These are phyloP conservation scores for Oreochromis tanganicae DNA, from an alignment of 2,113 vertebrate genomes.

Conservation along the genomic window DNA sequence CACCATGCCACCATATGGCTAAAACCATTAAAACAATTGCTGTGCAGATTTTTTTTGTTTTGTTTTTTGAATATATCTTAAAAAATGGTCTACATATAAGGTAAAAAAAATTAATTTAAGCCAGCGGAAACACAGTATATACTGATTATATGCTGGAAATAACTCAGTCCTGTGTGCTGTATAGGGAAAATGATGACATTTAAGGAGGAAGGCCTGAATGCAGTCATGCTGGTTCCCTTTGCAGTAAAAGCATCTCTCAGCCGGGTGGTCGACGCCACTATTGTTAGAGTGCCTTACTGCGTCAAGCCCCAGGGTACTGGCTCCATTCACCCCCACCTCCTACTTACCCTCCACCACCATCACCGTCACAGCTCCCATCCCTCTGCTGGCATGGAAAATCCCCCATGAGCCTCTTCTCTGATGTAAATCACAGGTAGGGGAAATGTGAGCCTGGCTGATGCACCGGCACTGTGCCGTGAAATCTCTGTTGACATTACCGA, in stretches of 20 bases:
- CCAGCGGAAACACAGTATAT: not conserved
- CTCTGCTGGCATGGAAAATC: constrained; percentile 48
- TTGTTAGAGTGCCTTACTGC: constrained; percentile 49
- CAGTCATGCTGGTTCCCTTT: constrained; percentile 35
- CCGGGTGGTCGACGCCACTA: constrained; percentile 30
- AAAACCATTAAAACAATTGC: not conserved
- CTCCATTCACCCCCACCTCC: not conserved
- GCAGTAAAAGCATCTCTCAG: constrained; percentile 51
- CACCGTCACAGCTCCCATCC: not conserved
- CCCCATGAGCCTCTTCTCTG: constrained; percentile 61
- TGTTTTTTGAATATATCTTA: not conserved
- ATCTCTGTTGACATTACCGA: constrained; percentile 70
- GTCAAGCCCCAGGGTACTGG: constrained; percentile 38
- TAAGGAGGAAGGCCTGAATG: constrained; percentile 13
- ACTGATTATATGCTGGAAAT: not conserved
- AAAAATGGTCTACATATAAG: not conserved
- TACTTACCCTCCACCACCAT: not conserved
- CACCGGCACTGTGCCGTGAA: constrained; percentile 60
- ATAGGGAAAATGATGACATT: constrained; percentile 21
- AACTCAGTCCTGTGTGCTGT: not conserved
- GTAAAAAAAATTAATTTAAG: not conserved
- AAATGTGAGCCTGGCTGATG: constrained; percentile 55
- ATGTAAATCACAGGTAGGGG: constrained; percentile 71
- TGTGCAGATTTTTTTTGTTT: not conserved
- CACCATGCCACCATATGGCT: not conserved